These are phyloP conservation scores for Pseudorectes ferrugineus DNA, from an alignment of 2,113 vertebrate species.

Conservation along the genomic window DNA sequence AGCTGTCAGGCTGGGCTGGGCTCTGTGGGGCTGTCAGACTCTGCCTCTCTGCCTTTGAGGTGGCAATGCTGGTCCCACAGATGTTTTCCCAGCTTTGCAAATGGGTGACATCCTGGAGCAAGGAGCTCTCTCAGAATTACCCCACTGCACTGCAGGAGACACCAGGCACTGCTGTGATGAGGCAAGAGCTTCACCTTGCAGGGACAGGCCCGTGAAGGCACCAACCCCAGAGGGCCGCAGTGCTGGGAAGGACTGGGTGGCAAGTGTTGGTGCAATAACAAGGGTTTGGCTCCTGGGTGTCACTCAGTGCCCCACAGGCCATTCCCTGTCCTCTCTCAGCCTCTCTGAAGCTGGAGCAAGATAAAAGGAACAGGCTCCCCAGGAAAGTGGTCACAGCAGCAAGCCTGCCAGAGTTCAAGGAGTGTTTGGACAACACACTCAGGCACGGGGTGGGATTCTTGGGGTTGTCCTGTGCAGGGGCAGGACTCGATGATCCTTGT, in stretches of 20 bases:
- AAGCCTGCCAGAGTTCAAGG: not conserved
- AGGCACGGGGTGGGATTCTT: not conserved
- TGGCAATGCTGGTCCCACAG: fast-evolving
- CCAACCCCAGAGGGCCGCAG: not conserved
- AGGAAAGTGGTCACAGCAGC: not conserved
- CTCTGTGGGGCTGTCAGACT: not conserved
- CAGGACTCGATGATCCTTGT: not conserved
- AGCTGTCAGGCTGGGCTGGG: not conserved
- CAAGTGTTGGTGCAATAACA: not conserved
- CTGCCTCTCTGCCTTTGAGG: not conserved
- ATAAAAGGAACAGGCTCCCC: not conserved
- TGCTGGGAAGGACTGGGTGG: not conserved
- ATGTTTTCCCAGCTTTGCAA: not conserved
- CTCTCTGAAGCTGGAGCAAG: not conserved
- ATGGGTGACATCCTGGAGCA: not conserved
- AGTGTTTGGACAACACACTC: not conserved
- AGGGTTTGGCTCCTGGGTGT: not conserved
- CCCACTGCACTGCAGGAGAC: not conserved
- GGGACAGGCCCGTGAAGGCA: not conserved
- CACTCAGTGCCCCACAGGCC: not conserved
- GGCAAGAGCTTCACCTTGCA: not conserved
- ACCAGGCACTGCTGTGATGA: not conserved
- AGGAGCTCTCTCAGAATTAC: not conserved
- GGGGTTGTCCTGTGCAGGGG: not conserved
- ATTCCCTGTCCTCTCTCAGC: not conserved